Evolutionary conservation across 2,888 invertebrate genomes (phyloP), one percentile per base, ranked within the genome.

Genomic region (Diarsia brunnea): DNA sequence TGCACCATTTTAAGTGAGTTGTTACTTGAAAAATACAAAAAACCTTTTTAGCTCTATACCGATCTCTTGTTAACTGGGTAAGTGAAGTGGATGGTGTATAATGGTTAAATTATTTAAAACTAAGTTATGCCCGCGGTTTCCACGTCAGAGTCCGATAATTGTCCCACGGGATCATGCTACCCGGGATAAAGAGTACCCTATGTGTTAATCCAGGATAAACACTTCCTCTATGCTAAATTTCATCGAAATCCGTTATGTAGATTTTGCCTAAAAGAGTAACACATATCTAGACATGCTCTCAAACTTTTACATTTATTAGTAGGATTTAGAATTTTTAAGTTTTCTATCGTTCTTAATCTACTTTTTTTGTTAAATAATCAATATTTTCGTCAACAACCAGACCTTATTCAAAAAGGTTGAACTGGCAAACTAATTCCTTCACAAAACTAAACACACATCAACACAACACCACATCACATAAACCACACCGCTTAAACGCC

Each of bases 401-500:
- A 47, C 31, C 19, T 24, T 11, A 51, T n/a, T 79, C 11, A 11
- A 58, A 51, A 45, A 70, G 0, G 0, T 21, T 0, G 0, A 16
- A 65, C 45, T 47, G 8, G 19, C 14, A 64, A 31, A n/a, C n/a
- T 60, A 65, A 75, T 65, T 21, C 4, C 38, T 49, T 65, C 70
- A 72, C 77, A 73, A 86, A 75, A 58, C 74, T 73, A 38, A 55
- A 53, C 24, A 38, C 69, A 63, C 82, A 82, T 77, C 72, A 70
- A 58, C 53, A 58, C 68, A 75, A 80, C 78, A 75, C 24, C 43
- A 43, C 70, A 68, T 84, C 79, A 81, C 80, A 83, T 86, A 84
- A 85, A 82, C 80, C 79, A 72, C 78, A 79, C 58, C 69, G 73
- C 69, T 61, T 68, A 81, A 80, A 81, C 71, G 73, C 81, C 69